Base-by-base conservation (phyloP, 2,888 invertebrate species). In the Epiblema foenella region DNA sequence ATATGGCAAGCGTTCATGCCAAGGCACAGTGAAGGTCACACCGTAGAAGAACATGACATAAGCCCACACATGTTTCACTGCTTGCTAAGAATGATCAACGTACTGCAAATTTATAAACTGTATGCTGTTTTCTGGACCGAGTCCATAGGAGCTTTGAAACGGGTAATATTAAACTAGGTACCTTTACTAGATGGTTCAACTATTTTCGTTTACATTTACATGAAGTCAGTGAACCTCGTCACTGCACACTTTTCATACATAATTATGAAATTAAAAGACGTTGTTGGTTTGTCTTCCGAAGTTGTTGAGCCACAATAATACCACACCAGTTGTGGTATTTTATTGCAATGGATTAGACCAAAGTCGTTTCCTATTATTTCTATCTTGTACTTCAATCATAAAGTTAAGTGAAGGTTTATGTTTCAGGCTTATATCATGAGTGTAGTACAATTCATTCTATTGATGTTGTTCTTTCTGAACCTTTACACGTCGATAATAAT, bases 351-450 rank as follows among this genome's bases (percentile, higher is more conserved):
- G 5, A 29, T 29, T 5, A 33, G 24, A 4, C 12, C 5, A 42
- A 15, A 15, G 42, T n/a, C 2, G 4, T 42, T 15, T 42, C 42
- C 15, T 3, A 42, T 15, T 12, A 12, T 15, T 42, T 42, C 4
- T 15, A 11, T 11, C 42, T 0, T 17, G 17, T 5, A n/a, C 18
- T 51, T 18, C 2, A 51, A 51, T 10, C 18, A 51, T 18, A 33
- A 29, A 59, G 20, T 59, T 18, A 20, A 39, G 0, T 7, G 10
- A 20, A n/a, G 9, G 1, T n/a, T 62, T 74, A 56, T 46, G 62
- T 88, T 89, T 70, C 84, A 94, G 94, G 92, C 91, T n/a, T 91
- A 93, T 72, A 77, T 92, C 17, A 90, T 94, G 87, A 93, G 93
- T 73, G 90, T 94, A 0, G 81, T 94, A 0, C 94, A 94, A 77